Conservation (phyloP, 2,113 vertebrate genomes). For the Hucho hucho region DNA sequence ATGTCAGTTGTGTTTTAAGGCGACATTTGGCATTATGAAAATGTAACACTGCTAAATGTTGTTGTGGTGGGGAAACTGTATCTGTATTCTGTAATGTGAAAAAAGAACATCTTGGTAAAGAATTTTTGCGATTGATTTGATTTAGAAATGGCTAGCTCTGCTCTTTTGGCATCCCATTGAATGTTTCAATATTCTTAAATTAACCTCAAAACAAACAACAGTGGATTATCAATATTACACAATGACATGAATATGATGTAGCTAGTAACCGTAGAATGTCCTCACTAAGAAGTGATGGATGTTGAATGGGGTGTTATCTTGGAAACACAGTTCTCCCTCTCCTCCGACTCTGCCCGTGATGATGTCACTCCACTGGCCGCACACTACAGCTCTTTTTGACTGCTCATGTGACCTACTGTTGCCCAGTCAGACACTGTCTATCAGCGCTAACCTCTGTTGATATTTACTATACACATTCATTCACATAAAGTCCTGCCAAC, state of each 20-base stretch:
- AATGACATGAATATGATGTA: slow-evolving; percentile 36
- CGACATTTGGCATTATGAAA: slow-evolving; percentile 48
- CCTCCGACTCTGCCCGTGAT: slow-evolving; percentile 25
- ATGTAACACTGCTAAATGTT: slow-evolving; percentile 49
- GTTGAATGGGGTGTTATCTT: neutral
- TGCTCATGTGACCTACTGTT: slow-evolving; percentile 69
- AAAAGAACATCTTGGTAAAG: slow-evolving; percentile 40
- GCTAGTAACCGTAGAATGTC: slow-evolving; percentile 52
- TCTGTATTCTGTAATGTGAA: slow-evolving; percentile 57
- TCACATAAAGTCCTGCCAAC: neutral
- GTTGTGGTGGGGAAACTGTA: slow-evolving; percentile 45
- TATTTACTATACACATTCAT: slow-evolving; percentile 17
- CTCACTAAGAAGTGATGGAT: slow-evolving; percentile 54
- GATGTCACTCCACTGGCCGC: slow-evolving; percentile 54
- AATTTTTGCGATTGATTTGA: slow-evolving; percentile 39
- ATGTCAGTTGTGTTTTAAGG: slow-evolving; percentile 34
- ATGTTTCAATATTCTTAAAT: slow-evolving; percentile 16
- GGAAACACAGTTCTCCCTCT: slow-evolving; percentile 16
- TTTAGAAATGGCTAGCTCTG: slow-evolving; percentile 30
- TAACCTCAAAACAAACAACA: neutral
- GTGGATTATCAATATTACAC: neutral
- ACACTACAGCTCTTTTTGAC: slow-evolving; percentile 50
- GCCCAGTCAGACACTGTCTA: slow-evolving; percentile 75
- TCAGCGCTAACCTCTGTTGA: slow-evolving; percentile 34
- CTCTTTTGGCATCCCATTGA: slow-evolving; percentile 21